Evolutionary conservation across 2,797 vertebrate species (phyloP).

Genomic region (Microchirus variegatus): DNA sequence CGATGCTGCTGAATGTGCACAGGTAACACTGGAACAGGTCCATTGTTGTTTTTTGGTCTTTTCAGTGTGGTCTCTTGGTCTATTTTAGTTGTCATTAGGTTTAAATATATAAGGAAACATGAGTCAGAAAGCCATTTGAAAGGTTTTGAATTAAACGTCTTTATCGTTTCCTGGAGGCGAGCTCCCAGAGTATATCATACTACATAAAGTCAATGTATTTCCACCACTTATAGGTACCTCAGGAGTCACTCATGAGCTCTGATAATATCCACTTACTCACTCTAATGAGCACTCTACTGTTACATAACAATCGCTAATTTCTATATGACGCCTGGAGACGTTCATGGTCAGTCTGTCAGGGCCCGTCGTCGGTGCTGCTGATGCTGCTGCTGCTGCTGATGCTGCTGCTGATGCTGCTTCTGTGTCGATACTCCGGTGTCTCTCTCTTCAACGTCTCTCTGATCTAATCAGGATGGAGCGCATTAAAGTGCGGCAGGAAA

Average conservation of each 20-base stretch:
- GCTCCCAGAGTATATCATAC: slow-evolving; percentile 32
- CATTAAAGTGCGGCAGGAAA: slow-evolving; percentile 98
- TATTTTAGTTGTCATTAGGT: neutral
- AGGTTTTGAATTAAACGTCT: slow-evolving; percentile 26
- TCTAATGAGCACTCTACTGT: slow-evolving; percentile 61
- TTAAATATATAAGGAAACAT: slow-evolving; percentile 23
- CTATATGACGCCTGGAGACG: slow-evolving; percentile 51
- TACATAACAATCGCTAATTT: slow-evolving; percentile 52
- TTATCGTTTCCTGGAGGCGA: slow-evolving; percentile 48
- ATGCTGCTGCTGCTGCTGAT: neutral
- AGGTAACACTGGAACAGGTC: neutral
- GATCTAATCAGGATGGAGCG: slow-evolving; percentile 93
- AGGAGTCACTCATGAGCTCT: slow-evolving; percentile 40
- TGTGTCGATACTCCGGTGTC: slow-evolving; percentile 42
- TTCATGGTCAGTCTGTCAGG: slow-evolving; percentile 38
- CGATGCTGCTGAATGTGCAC: neutral
- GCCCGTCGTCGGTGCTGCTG: slow-evolving; percentile 29
- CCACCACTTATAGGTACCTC: slow-evolving; percentile 56
- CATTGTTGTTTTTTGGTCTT: neutral
- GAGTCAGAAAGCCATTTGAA: slow-evolving; percentile 16
- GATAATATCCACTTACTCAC: slow-evolving; percentile 50
- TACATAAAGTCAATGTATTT: slow-evolving; percentile 49
- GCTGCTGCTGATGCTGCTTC: slow-evolving; percentile 17
- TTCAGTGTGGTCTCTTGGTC: neutral
- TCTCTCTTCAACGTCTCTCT: slow-evolving; percentile 67